Percentiles rank a stretch among this genome's conserved stretches.
These are phyloP conservation scores for Carollia perspicillata DNA, from an alignment of 2,113 vertebrate genomes.

Conservation along the genomic window DNA sequence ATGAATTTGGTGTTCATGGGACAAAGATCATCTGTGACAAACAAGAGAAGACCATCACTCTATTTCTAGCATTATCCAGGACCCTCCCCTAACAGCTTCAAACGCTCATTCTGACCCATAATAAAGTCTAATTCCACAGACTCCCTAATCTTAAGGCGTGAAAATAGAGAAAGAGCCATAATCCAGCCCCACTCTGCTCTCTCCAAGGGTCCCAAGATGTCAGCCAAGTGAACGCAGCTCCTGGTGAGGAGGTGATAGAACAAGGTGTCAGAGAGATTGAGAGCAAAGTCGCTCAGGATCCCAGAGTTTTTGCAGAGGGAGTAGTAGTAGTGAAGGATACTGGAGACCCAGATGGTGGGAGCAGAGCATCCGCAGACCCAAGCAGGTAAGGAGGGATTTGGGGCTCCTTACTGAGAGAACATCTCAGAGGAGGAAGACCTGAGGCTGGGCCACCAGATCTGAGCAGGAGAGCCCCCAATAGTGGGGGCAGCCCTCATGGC, in stretches of 20 bases:
- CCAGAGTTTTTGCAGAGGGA: not conserved
- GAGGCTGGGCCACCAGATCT: not conserved
- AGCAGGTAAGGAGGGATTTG: conserved; percentile 37
- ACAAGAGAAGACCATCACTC: not conserved
- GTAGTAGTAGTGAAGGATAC: not conserved
- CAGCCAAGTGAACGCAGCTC: not conserved
- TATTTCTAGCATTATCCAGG: not conserved
- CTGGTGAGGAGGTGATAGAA: not conserved
- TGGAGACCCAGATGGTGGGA: not conserved
- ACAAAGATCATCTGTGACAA: not conserved
- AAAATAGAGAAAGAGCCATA: not conserved
- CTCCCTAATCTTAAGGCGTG: not conserved
- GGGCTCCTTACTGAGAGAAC: not conserved
- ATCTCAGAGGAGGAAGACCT: not conserved
- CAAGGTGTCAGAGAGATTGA: not conserved
- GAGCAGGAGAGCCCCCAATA: not conserved
- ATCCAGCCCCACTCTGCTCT: not conserved
- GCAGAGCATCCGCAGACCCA: fast-evolving
- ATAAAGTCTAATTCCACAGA: not conserved
- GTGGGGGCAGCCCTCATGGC: not conserved
- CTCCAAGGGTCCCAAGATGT: not conserved
- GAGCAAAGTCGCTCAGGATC: not conserved
- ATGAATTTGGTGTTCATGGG: not conserved
- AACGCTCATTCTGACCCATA: not conserved
- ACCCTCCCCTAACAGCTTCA: not conserved